Evolutionary conservation across 2,113 vertebrate species (phyloP).

Genomic region (Isurus oxyrinchus): DNA sequence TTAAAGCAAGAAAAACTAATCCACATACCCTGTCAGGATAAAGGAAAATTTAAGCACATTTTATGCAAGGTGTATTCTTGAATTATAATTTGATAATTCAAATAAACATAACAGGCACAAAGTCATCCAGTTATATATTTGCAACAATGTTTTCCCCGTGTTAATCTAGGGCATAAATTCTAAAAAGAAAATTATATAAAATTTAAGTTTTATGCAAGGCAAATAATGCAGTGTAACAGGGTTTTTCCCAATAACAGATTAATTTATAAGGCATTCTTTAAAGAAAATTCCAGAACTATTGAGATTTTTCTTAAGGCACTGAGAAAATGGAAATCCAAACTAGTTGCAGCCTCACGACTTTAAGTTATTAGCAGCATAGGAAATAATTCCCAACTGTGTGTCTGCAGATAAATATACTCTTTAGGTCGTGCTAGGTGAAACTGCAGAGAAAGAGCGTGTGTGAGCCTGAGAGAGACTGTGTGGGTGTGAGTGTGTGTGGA

Average conservation of each 20-base stretch:
- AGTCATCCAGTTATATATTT: not conserved
- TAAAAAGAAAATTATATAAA: not conserved
- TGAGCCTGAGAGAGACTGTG: constrained; percentile 28
- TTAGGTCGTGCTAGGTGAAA: constrained; percentile 23
- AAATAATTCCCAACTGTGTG: constrained; percentile 24
- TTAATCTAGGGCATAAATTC: not conserved
- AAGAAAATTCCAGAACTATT: not conserved
- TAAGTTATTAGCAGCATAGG: constrained; percentile 13
- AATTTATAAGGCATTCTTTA: not conserved
- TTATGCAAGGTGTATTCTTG: not conserved
- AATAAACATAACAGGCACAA: not conserved
- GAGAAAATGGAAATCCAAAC: not conserved
- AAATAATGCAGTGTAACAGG: not conserved
- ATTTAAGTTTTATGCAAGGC: not conserved
- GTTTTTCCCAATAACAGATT: not conserved
- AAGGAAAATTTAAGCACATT: not conserved
- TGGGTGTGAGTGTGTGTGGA: constrained; percentile 17
- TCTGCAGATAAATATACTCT: constrained; percentile 23
- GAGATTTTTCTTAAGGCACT: not conserved
- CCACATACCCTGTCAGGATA: not conserved
- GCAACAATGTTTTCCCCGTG: not conserved
- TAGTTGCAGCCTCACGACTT: not conserved
- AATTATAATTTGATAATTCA: not conserved
- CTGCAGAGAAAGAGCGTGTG: constrained; percentile 27
- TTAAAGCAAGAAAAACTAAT: not conserved